phyloP scores from a whole-genome alignment of 2,888 invertebrate genomes.

The Hydroisotoma schaefferi region DNA sequence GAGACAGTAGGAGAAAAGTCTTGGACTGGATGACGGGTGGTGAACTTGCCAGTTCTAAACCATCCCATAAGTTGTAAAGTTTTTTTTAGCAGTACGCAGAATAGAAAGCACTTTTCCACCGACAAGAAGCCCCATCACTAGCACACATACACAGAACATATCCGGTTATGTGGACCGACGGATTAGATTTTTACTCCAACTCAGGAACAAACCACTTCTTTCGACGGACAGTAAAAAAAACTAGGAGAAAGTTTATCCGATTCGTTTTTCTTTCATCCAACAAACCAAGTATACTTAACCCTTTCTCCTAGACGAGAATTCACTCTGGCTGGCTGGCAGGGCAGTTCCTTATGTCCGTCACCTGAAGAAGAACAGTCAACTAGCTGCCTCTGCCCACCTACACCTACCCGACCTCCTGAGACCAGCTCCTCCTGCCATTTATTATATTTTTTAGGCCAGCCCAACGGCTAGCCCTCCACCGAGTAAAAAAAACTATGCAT shows the following conservation, averaged over 20 bases:
- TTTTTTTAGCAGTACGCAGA: not conserved
- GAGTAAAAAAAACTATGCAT: no score
- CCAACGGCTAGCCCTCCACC: no score
- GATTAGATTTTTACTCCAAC: slow-evolving; percentile 11
- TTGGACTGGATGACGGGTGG: not conserved
- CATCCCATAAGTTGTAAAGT: no score
- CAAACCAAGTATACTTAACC: slow-evolving; percentile 29
- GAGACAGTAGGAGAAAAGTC: slow-evolving; percentile 12
- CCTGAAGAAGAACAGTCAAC: slow-evolving; percentile 1
- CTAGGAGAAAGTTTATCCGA: slow-evolving; percentile 26
- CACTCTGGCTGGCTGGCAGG: not conserved
- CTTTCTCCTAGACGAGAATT: slow-evolving; percentile 9
- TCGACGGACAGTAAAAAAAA: slow-evolving; percentile 17
- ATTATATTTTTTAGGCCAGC: no score
- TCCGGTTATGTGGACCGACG: not conserved
- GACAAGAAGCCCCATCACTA: not conserved
- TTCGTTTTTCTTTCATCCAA: slow-evolving; percentile 25
- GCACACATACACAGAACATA: not conserved
- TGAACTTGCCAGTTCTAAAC: not conserved
- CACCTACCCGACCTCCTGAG: no score
- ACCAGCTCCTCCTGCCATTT: no score
- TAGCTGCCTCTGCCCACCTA: not conserved
- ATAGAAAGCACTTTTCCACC: not conserved
- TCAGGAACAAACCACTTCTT: slow-evolving; percentile 17
- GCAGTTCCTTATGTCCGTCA: slow-evolving; percentile 10